Percentiles rank a stretch among this genome's conserved stretches.
Evolutionary conservation across 2,888 invertebrate species (phyloP).

Genomic region (Microplitis deprimator): DNA sequence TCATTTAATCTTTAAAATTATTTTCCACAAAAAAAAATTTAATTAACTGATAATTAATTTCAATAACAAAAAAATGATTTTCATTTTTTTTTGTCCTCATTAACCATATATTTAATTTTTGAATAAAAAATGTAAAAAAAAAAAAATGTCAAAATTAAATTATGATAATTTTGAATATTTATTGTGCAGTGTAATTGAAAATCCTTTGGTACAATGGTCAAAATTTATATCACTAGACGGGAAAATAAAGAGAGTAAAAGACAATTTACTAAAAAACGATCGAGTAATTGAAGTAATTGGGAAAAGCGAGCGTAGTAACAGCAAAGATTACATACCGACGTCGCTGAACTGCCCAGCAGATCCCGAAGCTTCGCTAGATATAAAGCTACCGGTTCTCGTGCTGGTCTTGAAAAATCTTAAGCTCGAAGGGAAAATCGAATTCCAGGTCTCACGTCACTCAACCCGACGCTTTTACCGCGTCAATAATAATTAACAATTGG

Average conservation of each 20-base stretch:
- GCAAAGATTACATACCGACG: slow-evolving; percentile 46
- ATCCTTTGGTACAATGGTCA: slow-evolving; percentile 53
- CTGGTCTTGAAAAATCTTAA: slow-evolving; percentile 96
- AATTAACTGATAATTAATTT: background rate
- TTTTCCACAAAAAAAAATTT: background rate
- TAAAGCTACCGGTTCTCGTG: slow-evolving; percentile 92
- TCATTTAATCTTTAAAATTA: background rate
- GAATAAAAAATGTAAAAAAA: slow-evolving; percentile 19
- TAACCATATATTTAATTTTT: background rate
- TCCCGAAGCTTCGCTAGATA: slow-evolving; percentile 90
- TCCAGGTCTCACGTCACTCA: slow-evolving; percentile 79
- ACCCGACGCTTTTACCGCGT: background rate
- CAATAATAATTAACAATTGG: background rate
- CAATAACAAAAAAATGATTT: background rate
- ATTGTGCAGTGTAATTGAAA: slow-evolving; percentile 52
- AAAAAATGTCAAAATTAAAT: slow-evolving; percentile 27
- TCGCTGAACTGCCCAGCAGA: slow-evolving; percentile 83
- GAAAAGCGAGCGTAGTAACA: slow-evolving; percentile 38
- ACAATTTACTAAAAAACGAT: slow-evolving; percentile 51
- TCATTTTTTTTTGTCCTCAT: background rate
- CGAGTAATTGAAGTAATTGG: slow-evolving; percentile 55
- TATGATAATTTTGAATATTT: slow-evolving; percentile 52
- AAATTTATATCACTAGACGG: slow-evolving; percentile 53
- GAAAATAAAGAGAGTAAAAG: slow-evolving; percentile 51
- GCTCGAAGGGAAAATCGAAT: slow-evolving; percentile 95